phyloP scores from a whole-genome alignment of 2,888 invertebrate genomes.

The Melanchra persicariae region DNA sequence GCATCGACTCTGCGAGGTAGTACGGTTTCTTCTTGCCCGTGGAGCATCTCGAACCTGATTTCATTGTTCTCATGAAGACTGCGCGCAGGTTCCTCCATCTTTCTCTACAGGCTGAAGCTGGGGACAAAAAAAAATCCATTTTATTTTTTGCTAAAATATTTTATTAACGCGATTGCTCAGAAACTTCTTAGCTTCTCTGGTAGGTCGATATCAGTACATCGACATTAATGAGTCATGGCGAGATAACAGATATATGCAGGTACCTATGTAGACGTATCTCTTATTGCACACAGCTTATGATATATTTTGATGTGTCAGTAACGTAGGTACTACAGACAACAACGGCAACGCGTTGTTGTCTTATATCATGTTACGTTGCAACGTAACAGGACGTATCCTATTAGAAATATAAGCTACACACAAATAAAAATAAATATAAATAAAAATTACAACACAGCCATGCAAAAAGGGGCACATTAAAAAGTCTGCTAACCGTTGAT shows the following conservation, averaged over 20 bases:
- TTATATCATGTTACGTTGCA: no score
- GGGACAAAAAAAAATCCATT: conserved; percentile 4
- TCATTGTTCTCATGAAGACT: conserved; percentile 64
- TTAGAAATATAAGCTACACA: neutral
- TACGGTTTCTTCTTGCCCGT: conserved; percentile 63
- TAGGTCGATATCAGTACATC: neutral
- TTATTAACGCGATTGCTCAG: neutral
- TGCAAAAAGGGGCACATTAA: neutral
- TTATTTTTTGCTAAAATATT: neutral
- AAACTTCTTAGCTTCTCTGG: no score
- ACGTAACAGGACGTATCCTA: neutral
- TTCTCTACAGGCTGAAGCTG: conserved; percentile 66
- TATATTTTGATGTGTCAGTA: neutral
- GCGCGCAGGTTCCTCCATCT: conserved; percentile 67
- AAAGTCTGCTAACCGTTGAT: conserved; percentile 11
- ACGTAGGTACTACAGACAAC: conserved; percentile 18
- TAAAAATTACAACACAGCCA: neutral
- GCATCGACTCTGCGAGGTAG: conserved; percentile 63
- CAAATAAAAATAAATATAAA: neutral
- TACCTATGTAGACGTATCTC: neutral
- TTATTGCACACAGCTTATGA: neutral
- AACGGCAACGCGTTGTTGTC: no score
- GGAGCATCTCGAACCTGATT: conserved; percentile 33
- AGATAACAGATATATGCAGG: conserved; percentile 10
- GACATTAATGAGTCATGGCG: neutral